These are phyloP conservation scores for Nycticryphes semicollaris DNA, from an alignment of 2,113 vertebrate species.

Conservation along the genomic window DNA sequence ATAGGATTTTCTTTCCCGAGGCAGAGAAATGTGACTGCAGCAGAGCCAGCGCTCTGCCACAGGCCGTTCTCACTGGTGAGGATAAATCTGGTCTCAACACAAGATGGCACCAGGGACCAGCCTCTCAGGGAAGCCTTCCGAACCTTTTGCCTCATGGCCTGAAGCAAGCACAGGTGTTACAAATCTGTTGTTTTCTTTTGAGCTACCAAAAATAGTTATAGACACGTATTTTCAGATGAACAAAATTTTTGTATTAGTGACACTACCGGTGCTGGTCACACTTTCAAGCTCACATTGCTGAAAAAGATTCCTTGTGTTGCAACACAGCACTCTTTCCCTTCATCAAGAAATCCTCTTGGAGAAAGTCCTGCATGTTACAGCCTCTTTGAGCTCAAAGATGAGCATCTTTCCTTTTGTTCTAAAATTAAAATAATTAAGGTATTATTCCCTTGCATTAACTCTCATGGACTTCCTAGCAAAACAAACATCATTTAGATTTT, in stretches of 20 bases:
- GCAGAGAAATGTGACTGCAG: not conserved
- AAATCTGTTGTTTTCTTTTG: not conserved
- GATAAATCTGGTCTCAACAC: conserved; percentile 19
- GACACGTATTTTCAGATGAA: not conserved
- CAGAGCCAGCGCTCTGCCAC: not conserved
- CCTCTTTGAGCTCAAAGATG: not conserved
- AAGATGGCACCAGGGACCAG: conserved; percentile 74
- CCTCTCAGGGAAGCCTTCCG: conserved; percentile 21
- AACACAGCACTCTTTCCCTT: rapidly evolving
- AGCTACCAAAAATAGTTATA: not conserved
- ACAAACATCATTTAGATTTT: not conserved
- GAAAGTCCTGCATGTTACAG: not conserved
- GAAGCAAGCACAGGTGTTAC: not conserved
- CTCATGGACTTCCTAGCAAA: not conserved
- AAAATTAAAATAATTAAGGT: not conserved
- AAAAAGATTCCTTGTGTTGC: not conserved
- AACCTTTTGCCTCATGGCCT: not conserved
- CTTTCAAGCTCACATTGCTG: not conserved
- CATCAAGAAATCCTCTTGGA: not conserved
- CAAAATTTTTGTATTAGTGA: not conserved
- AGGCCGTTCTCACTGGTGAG: not conserved
- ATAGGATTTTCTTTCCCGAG: too few species aligned
- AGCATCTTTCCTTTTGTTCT: not conserved
- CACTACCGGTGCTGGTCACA: rapidly evolving
- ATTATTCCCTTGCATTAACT: not conserved